A percentile compares a stretch with the other conserved stretches of the same genome.
Evolutionary conservation across 1,140 invertebrate species (phyloP).

Genomic region (Nephila pilipes): DNA sequence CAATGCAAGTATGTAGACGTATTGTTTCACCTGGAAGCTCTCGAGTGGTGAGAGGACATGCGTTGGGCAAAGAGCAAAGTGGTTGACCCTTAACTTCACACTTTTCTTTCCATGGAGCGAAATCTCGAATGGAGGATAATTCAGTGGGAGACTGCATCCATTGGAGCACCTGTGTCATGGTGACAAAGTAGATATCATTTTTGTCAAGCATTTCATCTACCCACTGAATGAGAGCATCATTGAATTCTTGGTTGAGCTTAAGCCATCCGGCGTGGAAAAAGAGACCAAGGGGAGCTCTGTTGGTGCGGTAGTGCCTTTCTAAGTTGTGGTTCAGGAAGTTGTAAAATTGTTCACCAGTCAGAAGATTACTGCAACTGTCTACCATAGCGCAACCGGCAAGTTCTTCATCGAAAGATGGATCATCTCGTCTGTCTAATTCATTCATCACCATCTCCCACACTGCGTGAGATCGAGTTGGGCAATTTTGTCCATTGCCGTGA

Average conservation of each 20-base stretch:
- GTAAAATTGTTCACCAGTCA: conserved; percentile 96
- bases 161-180: conserved; percentile 98
- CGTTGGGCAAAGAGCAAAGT: conserved; percentile 94
- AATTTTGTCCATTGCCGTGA: conserved; percentile 94
- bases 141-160: conserved; percentile 99
- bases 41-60: conserved; percentile 92
- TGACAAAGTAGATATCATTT: conserved; percentile 97
- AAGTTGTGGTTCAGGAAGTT: conserved; percentile 98
- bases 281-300: conserved; percentile 94
- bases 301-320: conserved; percentile 96
- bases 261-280: conserved; percentile 98
- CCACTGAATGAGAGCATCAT: conserved; percentile 96
- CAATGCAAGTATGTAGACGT: conserved; percentile 96
- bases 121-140: conserved; percentile 91
- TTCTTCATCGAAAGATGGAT: conserved; percentile 94
- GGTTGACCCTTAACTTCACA: conserved; percentile 96
- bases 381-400: conserved; percentile 97
- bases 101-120: conserved; percentile 97
- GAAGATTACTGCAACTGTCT: conserved; percentile 96
- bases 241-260: conserved; percentile 95
- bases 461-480: conserved; percentile 92
- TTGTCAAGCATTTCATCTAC: conserved; percentile 93
- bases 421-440: conserved; percentile 94
- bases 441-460: conserved; percentile 99
- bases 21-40: conserved; percentile 95